Base-by-base conservation (phyloP, 2,113 vertebrate species). In the Atlantisia rogersi region DNA sequence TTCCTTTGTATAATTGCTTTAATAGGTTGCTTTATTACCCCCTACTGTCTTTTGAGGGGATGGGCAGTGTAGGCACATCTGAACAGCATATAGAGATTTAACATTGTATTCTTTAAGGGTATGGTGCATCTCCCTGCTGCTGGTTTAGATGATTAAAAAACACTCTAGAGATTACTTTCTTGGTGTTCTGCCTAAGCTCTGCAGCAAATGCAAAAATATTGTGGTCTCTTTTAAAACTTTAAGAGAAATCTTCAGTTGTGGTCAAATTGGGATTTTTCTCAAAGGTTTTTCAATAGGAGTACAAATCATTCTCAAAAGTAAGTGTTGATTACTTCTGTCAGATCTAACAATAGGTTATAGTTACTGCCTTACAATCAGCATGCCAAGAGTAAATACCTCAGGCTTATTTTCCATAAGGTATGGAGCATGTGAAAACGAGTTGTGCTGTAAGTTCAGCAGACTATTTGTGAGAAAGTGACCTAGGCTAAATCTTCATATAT, bases 81-180 rank as follows among this genome's bases (percentile, higher is more conserved):
- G 55, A 90, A 25, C 32, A 2, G 3, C 0, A 0, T 25, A 8
- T 10, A 21, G 22, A 48, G 48, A 32, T 8, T 67, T 69, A 53
- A 46, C 7, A 46, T 0, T 0, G 11, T 74, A 40, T 50, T 63
- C 5, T 44, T 44, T 35, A 29, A 58, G 10, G 42, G 12, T 32
- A 31, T 9, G 5, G 13, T 62, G 19, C 48, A 35, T 25, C 9
- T 58, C n/a, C n/a, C 63, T 69, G 60, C 19, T 58, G 70, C 19
- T 79, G 37, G n/a, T 42, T n/a, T 59, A 69, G 50, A 11, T 53
- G 70, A 52, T 50, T 64, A 15, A 58, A 46, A n/a, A 82, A 9
- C 1, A 42, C 7, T 12, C 29, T 29, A 32, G 24, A 77, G 14
- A 20, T 53, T 0, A 44, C 8, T 82, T 64, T 16, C 22, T 31